Evolutionary conservation across 2,797 vertebrate species (phyloP).

Genomic region (Micrastur ruficollis): DNA sequence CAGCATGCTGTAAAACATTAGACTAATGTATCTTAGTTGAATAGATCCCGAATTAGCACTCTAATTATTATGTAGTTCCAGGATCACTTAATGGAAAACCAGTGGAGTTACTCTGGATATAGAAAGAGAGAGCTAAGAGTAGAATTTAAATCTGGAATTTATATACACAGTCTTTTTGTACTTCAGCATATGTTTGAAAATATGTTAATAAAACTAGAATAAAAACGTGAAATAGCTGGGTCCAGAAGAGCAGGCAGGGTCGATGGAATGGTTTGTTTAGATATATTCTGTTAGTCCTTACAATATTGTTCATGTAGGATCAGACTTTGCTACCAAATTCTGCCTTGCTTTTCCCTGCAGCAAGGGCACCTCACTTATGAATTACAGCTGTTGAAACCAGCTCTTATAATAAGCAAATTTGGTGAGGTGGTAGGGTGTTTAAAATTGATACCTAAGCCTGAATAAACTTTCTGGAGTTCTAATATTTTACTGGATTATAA

Average conservation of each 20-base stretch:
- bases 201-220: background rate
- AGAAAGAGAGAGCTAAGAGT: background rate
- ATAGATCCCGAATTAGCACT: background rate
- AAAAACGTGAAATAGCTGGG: background rate
- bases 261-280: background rate
- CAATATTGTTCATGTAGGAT: background rate
- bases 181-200: background rate
- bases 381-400: background rate
- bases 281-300: background rate
- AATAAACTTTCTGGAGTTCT: conserved; percentile 55
- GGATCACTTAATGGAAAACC: background rate
- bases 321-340: background rate
- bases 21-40: background rate
- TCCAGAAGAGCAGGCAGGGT: background rate
- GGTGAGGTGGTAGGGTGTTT: conserved; percentile 13
- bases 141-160: background rate
- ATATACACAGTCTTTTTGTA: background rate
- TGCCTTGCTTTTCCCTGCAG: background rate
- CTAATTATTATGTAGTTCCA: background rate
- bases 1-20: background rate
- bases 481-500: conserved; percentile 59
- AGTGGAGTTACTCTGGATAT: background rate
- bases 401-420: conserved; percentile 37
- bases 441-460: conserved; percentile 56
- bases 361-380: background rate